Conservation (phyloP, 2,113 vertebrate genomes). For the Passer domesticus region DNA sequence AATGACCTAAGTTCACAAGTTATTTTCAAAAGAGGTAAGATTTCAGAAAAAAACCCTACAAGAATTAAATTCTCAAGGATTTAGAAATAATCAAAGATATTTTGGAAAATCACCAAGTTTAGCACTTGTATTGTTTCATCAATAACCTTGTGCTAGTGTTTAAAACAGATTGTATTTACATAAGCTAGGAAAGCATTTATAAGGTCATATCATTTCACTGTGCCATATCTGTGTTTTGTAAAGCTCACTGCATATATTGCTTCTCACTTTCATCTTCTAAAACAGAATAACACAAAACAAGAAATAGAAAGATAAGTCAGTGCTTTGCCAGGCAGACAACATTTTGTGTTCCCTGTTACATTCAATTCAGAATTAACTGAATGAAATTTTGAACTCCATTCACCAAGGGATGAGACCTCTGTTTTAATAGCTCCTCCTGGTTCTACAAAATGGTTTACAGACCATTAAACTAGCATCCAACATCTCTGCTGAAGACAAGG, state of each 20-base stretch:
- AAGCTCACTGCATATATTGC: not conserved
- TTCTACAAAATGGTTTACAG: not conserved
- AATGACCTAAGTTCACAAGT: rapidly evolving
- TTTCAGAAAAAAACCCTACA: not conserved
- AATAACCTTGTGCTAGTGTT: not conserved
- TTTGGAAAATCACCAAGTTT: not conserved
- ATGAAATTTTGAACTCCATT: not conserved
- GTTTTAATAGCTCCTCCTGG: not conserved
- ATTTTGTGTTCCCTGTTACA: not conserved
- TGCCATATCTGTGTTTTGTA: not conserved
- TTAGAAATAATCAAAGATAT: not conserved
- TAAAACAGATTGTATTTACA: not conserved
- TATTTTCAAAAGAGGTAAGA: not conserved
- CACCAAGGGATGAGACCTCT: not conserved
- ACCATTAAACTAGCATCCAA: not conserved
- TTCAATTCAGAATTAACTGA: not conserved
- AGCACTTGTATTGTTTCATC: not conserved
- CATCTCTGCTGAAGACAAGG: not conserved
- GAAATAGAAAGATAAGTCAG: not conserved
- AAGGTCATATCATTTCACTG: not conserved
- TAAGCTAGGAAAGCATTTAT: not conserved
- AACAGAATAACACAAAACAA: not conserved
- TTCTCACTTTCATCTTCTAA: not conserved
- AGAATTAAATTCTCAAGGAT: not conserved
- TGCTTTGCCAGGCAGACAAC: not conserved